These are phyloP conservation scores for Bovichtus diacanthus DNA, from an alignment of 2,797 vertebrate genomes.

Conservation along the genomic window DNA sequence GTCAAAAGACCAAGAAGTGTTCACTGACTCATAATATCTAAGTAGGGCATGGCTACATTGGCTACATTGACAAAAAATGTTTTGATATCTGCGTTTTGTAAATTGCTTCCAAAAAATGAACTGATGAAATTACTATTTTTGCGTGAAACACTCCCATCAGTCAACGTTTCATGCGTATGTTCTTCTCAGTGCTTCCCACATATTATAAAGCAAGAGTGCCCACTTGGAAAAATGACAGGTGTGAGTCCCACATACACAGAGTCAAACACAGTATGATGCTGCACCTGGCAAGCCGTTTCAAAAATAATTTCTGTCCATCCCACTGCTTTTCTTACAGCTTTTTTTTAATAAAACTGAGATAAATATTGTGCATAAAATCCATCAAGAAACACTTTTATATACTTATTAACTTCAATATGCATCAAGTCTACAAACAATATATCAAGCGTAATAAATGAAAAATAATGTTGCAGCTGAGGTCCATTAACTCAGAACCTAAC, in stretches of 20 bases:
- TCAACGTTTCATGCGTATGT: background rate
- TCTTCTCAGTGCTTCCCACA: slow-evolving; percentile 25
- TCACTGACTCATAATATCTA: background rate
- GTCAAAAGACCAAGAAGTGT: background rate
- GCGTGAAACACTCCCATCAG: background rate
- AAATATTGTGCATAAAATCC: background rate
- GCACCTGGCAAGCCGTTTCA: background rate
- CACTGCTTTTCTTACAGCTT: background rate
- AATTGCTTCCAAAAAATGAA: no score
- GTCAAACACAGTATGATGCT: slow-evolving; percentile 23
- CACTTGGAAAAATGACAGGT: slow-evolving; percentile 21
- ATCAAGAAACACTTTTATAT: background rate
- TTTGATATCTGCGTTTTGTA: background rate
- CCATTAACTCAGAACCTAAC: slow-evolving; percentile 14
- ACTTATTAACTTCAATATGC: background rate
- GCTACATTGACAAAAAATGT: background rate
- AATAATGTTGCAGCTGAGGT: slow-evolving; percentile 24
- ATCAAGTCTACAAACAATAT: background rate
- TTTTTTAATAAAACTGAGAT: background rate
- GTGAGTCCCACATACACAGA: slow-evolving; percentile 40
- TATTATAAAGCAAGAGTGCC: slow-evolving; percentile 12
- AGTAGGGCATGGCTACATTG: background rate
- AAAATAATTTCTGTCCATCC: background rate
- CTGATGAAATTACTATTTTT: background rate
- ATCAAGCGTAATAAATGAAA: background rate